Evolutionary conservation across 2,888 invertebrate species (phyloP).

Genomic region (Sminthurides aquaticus): DNA sequence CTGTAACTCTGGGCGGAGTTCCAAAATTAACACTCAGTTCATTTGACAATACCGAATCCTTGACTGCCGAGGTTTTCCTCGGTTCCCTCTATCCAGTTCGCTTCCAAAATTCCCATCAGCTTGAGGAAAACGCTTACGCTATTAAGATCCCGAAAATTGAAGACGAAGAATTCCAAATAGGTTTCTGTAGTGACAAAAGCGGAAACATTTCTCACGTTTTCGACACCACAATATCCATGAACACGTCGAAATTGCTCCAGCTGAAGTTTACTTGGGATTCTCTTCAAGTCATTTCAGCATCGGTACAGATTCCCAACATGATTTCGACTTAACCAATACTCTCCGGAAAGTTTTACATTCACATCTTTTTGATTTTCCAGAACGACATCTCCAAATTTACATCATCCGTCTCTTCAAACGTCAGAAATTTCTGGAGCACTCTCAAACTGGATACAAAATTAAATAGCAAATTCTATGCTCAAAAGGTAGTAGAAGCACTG

Average conservation of each 20-base stretch:
- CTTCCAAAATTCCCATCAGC: not conserved
- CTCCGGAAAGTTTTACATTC: too few relatives aligned
- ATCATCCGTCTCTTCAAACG: not conserved
- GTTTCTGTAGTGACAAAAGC: not conserved
- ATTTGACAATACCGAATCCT: not conserved
- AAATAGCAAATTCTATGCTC: not conserved
- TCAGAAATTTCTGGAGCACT: not conserved
- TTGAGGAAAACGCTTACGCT: not conserved
- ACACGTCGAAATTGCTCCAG: slow-evolving; percentile 10
- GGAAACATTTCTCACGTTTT: not conserved
- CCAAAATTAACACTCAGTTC: not conserved
- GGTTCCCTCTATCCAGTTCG: not conserved
- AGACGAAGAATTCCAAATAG: not conserved
- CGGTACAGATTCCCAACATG: too few relatives aligned
- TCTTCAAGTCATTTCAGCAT: not conserved
- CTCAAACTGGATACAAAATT: not conserved
- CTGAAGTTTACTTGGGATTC: not conserved
- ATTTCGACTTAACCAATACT: too few relatives aligned
- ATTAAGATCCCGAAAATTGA: not conserved
- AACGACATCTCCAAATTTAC: too few relatives aligned
- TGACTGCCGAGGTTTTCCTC: not conserved
- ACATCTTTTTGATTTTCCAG: not conserved
- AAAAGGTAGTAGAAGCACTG: not conserved
- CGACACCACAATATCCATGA: slow-evolving; percentile 1
- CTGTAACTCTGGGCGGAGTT: slow-evolving; percentile 9